Conservation (phyloP, 2,888 invertebrate species). For the Mylabris sibirica region DNA sequence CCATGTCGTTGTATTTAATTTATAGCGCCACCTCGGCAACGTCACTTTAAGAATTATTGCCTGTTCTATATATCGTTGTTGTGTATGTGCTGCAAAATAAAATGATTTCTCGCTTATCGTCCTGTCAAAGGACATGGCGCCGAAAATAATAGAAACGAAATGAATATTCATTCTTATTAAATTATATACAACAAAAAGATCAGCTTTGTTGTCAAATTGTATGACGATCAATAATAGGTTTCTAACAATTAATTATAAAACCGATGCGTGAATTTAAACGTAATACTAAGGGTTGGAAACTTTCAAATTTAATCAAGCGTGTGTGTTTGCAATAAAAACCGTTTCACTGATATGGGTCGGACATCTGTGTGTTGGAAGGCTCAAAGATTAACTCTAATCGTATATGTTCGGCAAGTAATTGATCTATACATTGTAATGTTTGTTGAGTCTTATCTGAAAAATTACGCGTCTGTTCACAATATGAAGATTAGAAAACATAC, state of each 20-base stretch:
- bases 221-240: not conserved
- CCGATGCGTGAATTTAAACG: conserved; percentile 33
- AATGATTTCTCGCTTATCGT: conserved; percentile 52
- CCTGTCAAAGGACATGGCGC: conserved; percentile 19
- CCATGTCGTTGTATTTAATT: conserved; percentile 52
- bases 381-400: conserved; percentile 54
- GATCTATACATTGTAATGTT: conserved; percentile 54
- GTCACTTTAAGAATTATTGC: conserved; percentile 51
- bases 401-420: conserved; percentile 56
- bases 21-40: conserved; percentile 47
- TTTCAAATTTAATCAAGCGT: conserved; percentile 49
- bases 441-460: conserved; percentile 44
- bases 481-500: not conserved
- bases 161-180: conserved; percentile 45
- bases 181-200: not conserved
- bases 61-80: conserved; percentile 46
- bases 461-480: conserved; percentile 31
- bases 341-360: conserved; percentile 51
- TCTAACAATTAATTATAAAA: conserved; percentile 42
- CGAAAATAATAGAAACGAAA: conserved; percentile 42
- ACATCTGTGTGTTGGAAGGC: conserved; percentile 48
- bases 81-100: conserved; percentile 45
- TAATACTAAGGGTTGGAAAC: conserved; percentile 42
- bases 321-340: conserved; percentile 48
- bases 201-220: not conserved